A percentile compares a stretch with the other conserved stretches of the same genome.
Conservation (phyloP, 2,797 vertebrate genomes). For the Spatula versicolor region DNA sequence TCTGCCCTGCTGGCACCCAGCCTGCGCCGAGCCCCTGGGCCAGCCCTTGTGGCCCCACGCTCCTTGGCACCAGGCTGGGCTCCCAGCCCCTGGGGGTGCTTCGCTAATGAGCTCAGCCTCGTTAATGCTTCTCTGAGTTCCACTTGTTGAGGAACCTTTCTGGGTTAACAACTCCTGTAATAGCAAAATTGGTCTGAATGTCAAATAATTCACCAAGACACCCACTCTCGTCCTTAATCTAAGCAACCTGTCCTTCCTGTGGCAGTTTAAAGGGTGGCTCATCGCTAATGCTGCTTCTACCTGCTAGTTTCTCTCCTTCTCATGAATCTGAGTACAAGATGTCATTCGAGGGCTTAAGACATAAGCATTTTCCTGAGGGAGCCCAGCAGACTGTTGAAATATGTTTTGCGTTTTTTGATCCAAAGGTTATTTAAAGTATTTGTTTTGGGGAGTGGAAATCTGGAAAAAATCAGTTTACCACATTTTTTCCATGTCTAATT, state of each 20-base stretch:
- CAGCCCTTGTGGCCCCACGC: background rate
- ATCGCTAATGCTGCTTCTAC: background rate
- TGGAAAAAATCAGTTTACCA: background rate
- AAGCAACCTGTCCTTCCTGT: background rate
- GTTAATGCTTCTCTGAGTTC: background rate
- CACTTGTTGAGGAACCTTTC: constrained; percentile 28
- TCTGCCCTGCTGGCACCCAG: constrained; percentile 29
- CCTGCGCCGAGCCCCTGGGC: rapidly evolving
- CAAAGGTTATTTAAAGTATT: constrained; percentile 9
- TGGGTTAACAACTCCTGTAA: constrained; percentile 18
- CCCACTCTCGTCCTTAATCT: constrained; percentile 13
- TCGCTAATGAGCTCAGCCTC: constrained; percentile 5
- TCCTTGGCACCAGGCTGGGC: background rate
- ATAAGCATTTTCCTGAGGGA: background rate
- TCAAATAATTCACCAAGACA: background rate
- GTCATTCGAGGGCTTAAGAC: constrained; percentile 6
- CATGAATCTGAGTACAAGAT: background rate
- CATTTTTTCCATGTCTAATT: constrained; percentile 21
- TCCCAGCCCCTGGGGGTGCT: background rate
- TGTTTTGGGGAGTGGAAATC: background rate
- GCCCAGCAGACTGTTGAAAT: constrained; percentile 9
- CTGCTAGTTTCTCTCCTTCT: background rate
- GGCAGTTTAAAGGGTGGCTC: background rate
- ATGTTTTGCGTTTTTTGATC: background rate
- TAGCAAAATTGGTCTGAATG: background rate